Evolutionary conservation across 2,888 invertebrate species (phyloP).

Genomic region (Scaptomyza cyrtandrae): DNA sequence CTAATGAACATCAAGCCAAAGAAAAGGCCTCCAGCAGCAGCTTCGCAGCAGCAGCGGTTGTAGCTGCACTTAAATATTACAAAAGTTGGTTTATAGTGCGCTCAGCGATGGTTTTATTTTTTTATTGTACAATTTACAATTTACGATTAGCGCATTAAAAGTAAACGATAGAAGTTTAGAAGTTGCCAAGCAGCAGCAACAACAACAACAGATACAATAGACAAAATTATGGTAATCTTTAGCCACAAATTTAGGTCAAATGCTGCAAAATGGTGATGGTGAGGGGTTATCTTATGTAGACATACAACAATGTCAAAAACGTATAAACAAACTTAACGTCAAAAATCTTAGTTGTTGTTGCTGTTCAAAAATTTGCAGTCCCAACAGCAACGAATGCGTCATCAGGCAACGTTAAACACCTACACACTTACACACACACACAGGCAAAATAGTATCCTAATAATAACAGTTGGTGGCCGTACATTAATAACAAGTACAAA

Average conservation of each 20-base stretch:
- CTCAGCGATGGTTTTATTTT: constrained; percentile 15
- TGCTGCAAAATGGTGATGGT: constrained; percentile 46
- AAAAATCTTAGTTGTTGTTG: constrained; percentile 22
- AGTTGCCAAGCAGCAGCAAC: constrained; percentile 49
- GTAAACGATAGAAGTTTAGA: constrained; percentile 64
- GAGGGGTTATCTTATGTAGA: constrained; percentile 6
- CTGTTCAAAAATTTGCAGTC: constrained; percentile 28
- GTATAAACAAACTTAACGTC: constrained; percentile 25
- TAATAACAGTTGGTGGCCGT: constrained; percentile 41
- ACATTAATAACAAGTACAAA: constrained; percentile 45
- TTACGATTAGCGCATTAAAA: constrained; percentile 77
- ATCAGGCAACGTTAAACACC: constrained; percentile 37
- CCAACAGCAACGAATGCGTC: constrained; percentile 44
- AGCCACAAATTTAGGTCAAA: constrained; percentile 66
- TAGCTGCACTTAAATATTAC: constrained; percentile 69
- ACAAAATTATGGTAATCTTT: constrained; percentile 52
- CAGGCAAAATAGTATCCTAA: constrained; percentile 21
- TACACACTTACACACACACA: constrained; percentile 19
- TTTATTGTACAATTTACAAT: constrained; percentile 55
- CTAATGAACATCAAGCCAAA: constrained; percentile 46
- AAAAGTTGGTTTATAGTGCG: constrained; percentile 59
- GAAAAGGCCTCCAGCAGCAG: constrained; percentile 50
- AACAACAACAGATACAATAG: constrained; percentile 49
- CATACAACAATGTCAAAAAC: constrained; percentile 27
- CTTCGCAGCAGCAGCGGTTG: constrained; percentile 26